Evolutionary conservation across 1,140 invertebrate species (phyloP), one percentile per base, ranked within the genome.

Genomic region (Adelges cooleyi): DNA sequence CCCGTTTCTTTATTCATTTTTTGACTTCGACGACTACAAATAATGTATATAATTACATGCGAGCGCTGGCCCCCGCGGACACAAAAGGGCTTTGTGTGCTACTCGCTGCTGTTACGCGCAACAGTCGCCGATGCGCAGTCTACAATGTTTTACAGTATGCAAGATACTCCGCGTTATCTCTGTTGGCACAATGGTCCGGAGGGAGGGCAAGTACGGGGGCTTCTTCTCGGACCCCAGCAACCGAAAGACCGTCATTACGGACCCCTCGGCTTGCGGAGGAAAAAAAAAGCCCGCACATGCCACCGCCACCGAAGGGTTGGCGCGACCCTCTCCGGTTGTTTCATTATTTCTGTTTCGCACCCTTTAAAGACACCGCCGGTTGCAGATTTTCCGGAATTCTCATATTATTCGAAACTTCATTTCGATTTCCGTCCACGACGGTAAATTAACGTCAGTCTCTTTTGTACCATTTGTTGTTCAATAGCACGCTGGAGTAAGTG

Each of bases 21-120:
- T 59, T 59, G 54, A 59, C 54, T 59, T 29, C 40, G 54, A 59
- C 29, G 25, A 46, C 54, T 59, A 59, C 54, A 59, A 59, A 59
- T 46, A 46, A 59, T 44, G 54, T 44, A 3, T 59, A 59, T 59
- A 59, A 59, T 59, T 59, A 59, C 40, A 20, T 4, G 22, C 20
- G 22, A 40, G 54, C 23, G 23, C 17, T 33, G 11, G 29, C 29
- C 29, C 29, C 11, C 8, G 53, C 20, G 36, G n/a, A 38, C n/a
- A n/a, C n/a, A 33, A 20, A 59, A 27, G 27, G 20, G 42, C 54
- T 59, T 46, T 59, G 54, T 59, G 25, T 11, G 11, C 15, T 17
- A 4, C 3, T 5, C 40, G 15, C 40, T 4, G 40, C n/a, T 44
- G 5, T 15, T 44, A 17, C n/a, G 10, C 4, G 10, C 15, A 44